A percentile compares a stretch with the other conserved stretches of the same genome.
These are phyloP conservation scores for Limnephilus rhombicus DNA, from an alignment of 2,888 invertebrate genomes.

Conservation along the genomic window DNA sequence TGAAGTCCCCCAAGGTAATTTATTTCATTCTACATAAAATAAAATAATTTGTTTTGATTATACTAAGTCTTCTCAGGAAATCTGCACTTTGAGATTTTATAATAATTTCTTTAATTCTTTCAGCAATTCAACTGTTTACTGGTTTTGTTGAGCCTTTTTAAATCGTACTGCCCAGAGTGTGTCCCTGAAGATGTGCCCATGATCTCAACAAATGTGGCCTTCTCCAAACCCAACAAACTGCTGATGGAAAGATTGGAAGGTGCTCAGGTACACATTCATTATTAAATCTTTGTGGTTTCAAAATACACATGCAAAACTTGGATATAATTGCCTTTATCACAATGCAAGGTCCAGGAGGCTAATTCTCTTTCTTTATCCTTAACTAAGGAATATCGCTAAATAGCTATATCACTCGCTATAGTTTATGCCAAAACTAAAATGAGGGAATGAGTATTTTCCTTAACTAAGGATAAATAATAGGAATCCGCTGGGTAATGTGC, in stretches of 20 bases:
- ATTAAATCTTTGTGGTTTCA: neutral
- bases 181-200: slow-evolving; percentile 75
- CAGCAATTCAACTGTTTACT: slow-evolving; percentile 74
- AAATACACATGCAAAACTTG: no score
- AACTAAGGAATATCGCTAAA: no score
- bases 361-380: no score
- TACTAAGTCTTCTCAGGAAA: neutral
- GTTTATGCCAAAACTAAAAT: no score
- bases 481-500: no score
- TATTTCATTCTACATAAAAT: neutral
- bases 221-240: slow-evolving; percentile 72
- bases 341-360: no score
- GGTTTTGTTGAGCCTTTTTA: slow-evolving; percentile 74
- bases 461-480: no score
- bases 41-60: neutral
- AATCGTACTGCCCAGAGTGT: slow-evolving; percentile 76
- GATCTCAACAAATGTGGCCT: slow-evolving; percentile 73
- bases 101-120: slow-evolving; percentile 58
- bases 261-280: slow-evolving; percentile 70
- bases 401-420: no score
- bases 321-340: no score
- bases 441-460: no score
- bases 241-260: slow-evolving; percentile 71
- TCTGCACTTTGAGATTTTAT: neutral
- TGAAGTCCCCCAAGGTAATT: slow-evolving; percentile 72